phyloP scores from a whole-genome alignment of 1,140 invertebrate species.

The Drosophila burlai region DNA sequence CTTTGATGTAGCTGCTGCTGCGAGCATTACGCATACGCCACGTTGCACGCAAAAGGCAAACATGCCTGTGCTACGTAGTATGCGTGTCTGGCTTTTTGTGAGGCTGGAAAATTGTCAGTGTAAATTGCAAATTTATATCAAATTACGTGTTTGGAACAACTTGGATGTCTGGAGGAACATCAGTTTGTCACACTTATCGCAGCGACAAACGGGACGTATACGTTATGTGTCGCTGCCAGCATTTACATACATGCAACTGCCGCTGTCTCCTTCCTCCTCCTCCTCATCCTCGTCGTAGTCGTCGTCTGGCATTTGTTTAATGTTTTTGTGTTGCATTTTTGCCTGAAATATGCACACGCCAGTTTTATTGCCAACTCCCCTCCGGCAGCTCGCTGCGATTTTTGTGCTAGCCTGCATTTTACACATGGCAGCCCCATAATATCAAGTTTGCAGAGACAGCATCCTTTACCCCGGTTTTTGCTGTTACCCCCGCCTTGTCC shows the following conservation, averaged over 20 bases:
- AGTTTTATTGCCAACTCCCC: constrained; percentile 70
- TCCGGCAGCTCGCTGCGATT: constrained; percentile 43
- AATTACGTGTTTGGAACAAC: constrained; percentile 47
- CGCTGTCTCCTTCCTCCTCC: not conserved
- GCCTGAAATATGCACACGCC: constrained; percentile 74
- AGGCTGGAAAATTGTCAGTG: constrained; percentile 62
- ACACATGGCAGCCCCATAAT: constrained; percentile 67
- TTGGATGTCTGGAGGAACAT: constrained; percentile 23
- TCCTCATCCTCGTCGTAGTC: not conserved
- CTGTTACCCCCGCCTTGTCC: not conserved
- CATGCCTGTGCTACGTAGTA: not conserved
- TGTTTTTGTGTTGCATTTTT: constrained; percentile 76
- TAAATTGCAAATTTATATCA: constrained; percentile 77
- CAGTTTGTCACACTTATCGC: constrained; percentile 74
- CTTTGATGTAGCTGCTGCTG: constrained; percentile 17
- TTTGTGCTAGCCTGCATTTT: constrained; percentile 69
- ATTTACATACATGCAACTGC: constrained; percentile 11
- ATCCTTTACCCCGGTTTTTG: constrained; percentile 16
- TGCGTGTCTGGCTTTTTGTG: not conserved
- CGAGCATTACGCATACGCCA: constrained; percentile 74
- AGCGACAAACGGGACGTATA: constrained; percentile 41
- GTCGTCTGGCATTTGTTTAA: constrained; percentile 77
- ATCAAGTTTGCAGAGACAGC: constrained; percentile 72
- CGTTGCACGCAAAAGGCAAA: constrained; percentile 45
- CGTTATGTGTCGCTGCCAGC: constrained; percentile 45